These are phyloP conservation scores for Oedothorax gibbosus DNA, from an alignment of 1,140 invertebrate species.

Conservation along the genomic window DNA sequence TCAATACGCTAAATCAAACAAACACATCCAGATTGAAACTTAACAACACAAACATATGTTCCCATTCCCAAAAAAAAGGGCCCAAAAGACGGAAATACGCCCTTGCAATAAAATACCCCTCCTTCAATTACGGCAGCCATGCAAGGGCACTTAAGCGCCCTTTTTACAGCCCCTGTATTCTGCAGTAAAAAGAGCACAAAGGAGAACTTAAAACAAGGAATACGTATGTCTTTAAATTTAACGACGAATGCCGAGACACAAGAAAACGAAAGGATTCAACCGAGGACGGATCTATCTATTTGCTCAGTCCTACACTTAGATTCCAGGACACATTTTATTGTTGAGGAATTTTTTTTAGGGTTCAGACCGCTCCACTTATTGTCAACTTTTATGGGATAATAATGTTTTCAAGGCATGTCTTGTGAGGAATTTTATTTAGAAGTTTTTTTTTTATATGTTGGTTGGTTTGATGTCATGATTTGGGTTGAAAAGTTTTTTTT, in stretches of 20 bases:
- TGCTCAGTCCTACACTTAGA: constrained; percentile 26
- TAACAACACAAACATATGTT: constrained; percentile 23
- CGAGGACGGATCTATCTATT: constrained; percentile 34
- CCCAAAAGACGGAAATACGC: constrained; percentile 22
- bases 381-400: constrained; percentile 46
- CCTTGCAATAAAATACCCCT: constrained; percentile 29
- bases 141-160: constrained; percentile 1
- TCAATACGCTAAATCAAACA: background rate
- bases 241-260: constrained; percentile 8
- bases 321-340: constrained; percentile 33
- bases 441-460: background rate
- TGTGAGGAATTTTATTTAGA: constrained; percentile 35
- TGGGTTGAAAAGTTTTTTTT: background rate
- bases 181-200: constrained; percentile 29
- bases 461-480: background rate
- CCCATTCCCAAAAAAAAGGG: constrained; percentile 5
- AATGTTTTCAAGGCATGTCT: constrained; percentile 38
- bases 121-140: constrained; percentile 24
- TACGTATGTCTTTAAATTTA: constrained; percentile 43
- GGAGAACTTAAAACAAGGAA: constrained; percentile 34
- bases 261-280: background rate
- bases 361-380: constrained; percentile 31
- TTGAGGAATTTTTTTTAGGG: constrained; percentile 15
- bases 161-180: constrained; percentile 32
- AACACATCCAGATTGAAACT: constrained; percentile 16